Conservation (phyloP, 2,888 invertebrate genomes). For the Lasius platythorax region DNA sequence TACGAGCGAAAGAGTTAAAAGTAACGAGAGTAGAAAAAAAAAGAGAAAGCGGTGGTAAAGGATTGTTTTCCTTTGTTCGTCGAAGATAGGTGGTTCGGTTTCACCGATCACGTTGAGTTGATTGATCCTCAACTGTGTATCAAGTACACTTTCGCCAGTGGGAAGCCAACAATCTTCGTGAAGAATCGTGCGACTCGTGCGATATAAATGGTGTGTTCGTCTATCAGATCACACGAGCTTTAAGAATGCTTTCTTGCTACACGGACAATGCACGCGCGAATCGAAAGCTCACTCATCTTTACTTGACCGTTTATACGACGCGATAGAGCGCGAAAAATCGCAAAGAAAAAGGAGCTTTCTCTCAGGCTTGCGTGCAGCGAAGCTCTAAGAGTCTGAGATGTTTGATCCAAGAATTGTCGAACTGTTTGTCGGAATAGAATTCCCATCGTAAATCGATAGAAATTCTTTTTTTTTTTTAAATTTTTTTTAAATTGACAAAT, state of each 20-base stretch:
- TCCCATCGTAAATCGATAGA: neutral
- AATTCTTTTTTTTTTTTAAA: neutral
- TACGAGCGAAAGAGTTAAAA: neutral
- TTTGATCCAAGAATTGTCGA: neutral
- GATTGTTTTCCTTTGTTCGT: slow-evolving; percentile 5
- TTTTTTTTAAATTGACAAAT: neutral
- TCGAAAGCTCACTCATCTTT: slow-evolving; percentile 9
- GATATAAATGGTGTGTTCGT: slow-evolving; percentile 10
- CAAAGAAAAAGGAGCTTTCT: neutral
- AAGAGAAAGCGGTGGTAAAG: neutral
- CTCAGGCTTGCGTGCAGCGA: neutral
- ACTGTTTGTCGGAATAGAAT: neutral
- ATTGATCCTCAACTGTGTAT: slow-evolving; percentile 18
- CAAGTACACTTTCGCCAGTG: slow-evolving; percentile 6
- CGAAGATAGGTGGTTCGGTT: slow-evolving; percentile 9
- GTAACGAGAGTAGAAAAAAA: neutral
- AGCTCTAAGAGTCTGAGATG: neutral
- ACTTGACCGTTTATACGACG: slow-evolving; percentile 9
- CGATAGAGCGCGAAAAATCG: slow-evolving; percentile 24
- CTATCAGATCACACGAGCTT: slow-evolving; percentile 16
- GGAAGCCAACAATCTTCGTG: slow-evolving; percentile 20
- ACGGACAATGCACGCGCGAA: slow-evolving; percentile 26
- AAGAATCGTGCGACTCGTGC: neutral
- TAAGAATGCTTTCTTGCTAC: slow-evolving; percentile 2
- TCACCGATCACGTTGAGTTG: slow-evolving; percentile 18